Percentiles rank a stretch among this genome's conserved stretches.
phyloP scores from a whole-genome alignment of 2,888 invertebrate genomes.

The Ypsolopha sequella region DNA sequence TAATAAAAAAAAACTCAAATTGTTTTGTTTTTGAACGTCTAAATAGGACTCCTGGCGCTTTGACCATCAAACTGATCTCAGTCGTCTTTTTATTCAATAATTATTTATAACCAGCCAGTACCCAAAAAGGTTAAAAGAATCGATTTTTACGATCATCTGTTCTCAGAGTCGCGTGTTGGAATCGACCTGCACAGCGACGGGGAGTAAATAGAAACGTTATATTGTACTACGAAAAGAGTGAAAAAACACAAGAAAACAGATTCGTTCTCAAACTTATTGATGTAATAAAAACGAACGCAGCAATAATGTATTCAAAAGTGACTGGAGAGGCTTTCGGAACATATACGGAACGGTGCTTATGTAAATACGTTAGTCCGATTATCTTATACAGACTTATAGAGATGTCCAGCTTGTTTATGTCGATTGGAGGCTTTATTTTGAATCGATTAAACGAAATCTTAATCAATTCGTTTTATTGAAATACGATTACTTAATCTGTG shows the following conservation, averaged over 20 bases:
- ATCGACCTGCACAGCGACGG: conserved; percentile 18
- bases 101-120: conserved; percentile 23
- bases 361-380: conserved; percentile 37
- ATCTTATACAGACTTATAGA: conserved; percentile 29
- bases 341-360: conserved; percentile 54
- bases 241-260: conserved; percentile 22
- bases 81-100: conserved; percentile 15
- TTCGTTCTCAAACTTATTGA: conserved; percentile 55
- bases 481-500: background rate
- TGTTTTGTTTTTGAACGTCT: background rate
- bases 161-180: conserved; percentile 2
- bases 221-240: conserved; percentile 4
- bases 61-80: background rate
- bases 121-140: conserved; percentile 31
- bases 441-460: conserved; percentile 2
- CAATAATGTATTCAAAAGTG: conserved; percentile 54
- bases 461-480: conserved; percentile 1
- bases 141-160: conserved; percentile 38
- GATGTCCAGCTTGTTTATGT: conserved; percentile 49
- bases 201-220: conserved; percentile 19
- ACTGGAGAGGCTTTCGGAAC: conserved; percentile 35
- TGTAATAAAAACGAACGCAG: conserved; percentile 47
- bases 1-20: background rate
- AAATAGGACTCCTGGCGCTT: conserved; percentile 1
- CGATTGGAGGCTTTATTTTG: conserved; percentile 16